Base-by-base conservation (phyloP, 2,113 vertebrate species). In the Madoqua kirkii region DNA sequence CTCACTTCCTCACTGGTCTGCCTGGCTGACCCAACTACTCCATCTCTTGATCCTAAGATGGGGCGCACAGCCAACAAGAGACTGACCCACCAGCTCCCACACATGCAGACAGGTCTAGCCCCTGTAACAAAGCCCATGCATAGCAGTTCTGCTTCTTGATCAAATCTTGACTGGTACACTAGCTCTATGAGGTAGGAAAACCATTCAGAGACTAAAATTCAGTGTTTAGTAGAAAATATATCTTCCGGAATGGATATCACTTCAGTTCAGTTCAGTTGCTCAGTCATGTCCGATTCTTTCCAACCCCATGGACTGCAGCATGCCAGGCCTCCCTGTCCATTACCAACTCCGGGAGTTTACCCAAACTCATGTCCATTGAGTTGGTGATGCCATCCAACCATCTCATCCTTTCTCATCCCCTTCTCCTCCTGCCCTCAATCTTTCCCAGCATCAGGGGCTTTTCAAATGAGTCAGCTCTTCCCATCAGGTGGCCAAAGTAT, bases 141-240 rank as follows among this genome's bases (percentile, higher is more conserved):
- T 9, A 36, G 40, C 5, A 43, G 7, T 62, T 85, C 33, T 92
- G 57, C 54, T 67, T 82, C 36, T 78, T 60, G 43, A 54, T 71
- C 45, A 92, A 52, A 43, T 25, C 16, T 57, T 79, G 45, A 89
- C 43, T 55, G 27, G 83, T 50, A 17, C 6, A 45, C 55, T 29
- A 33, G 85, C 40, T 21, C 16, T n/a, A 9, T n/a, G 57, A 85
- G 3, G 19, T 11, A 84, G 31, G 40, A 90, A 95, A 93, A 54
- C 17, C 15, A 76, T 54, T 36, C 36, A 86, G 85, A 85, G 54
- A 64, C 12, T 84, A 29, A 91, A 95, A 67, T 89, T 93, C 16
- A 31, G 7, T 16, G 14, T n/a, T 83, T 17, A 36, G 50, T 67
- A 57, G 33, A 74, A 62, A 78, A 76, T 62, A 54, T 12, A 36